Percentiles rank a stretch among this genome's conserved stretches.
These are phyloP conservation scores for Rhabdomys pumilio DNA, from an alignment of 2,797 vertebrate species.

Conservation along the genomic window DNA sequence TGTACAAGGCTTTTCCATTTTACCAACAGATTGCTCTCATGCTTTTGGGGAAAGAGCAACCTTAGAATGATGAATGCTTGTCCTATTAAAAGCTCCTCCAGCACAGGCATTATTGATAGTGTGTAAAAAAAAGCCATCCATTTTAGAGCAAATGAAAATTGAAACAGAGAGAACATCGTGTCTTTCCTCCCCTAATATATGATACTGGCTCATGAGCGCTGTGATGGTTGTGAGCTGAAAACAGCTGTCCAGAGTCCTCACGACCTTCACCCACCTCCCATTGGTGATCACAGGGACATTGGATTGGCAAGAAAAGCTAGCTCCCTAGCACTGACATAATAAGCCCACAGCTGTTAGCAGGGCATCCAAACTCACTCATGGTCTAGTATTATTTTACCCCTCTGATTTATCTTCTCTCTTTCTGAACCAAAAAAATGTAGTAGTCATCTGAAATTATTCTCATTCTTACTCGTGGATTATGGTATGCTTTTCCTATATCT, in stretches of 20 bases:
- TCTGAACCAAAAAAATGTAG: not conserved
- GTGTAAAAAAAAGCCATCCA: conserved; percentile 79
- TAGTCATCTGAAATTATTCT: conserved; percentile 28
- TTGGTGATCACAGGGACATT: not conserved
- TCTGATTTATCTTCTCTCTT: conserved; percentile 41
- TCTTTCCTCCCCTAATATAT: conserved; percentile 65
- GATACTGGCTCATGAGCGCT: conserved; percentile 8
- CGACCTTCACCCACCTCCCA: conserved; percentile 18
- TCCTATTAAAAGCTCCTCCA: conserved; percentile 79
- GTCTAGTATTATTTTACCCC: not conserved
- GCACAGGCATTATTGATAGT: conserved; percentile 82
- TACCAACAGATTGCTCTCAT: conserved; percentile 71
- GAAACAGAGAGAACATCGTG: conserved; percentile 78
- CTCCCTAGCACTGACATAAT: not conserved
- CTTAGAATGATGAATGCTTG: conserved; percentile 84
- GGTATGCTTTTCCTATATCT: not conserved
- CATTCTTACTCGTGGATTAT: conserved; percentile 41
- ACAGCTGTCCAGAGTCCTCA: conserved; percentile 59
- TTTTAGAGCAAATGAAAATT: conserved; percentile 83
- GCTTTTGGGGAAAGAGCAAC: conserved; percentile 78
- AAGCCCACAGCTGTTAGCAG: not conserved
- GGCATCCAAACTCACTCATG: not conserved
- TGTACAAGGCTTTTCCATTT: conserved; percentile 72
- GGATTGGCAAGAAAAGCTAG: not conserved
- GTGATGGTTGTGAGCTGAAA: conserved; percentile 56